These are phyloP conservation scores for Agrotis ipsilon DNA, from an alignment of 2,888 invertebrate species.

Conservation along the genomic window DNA sequence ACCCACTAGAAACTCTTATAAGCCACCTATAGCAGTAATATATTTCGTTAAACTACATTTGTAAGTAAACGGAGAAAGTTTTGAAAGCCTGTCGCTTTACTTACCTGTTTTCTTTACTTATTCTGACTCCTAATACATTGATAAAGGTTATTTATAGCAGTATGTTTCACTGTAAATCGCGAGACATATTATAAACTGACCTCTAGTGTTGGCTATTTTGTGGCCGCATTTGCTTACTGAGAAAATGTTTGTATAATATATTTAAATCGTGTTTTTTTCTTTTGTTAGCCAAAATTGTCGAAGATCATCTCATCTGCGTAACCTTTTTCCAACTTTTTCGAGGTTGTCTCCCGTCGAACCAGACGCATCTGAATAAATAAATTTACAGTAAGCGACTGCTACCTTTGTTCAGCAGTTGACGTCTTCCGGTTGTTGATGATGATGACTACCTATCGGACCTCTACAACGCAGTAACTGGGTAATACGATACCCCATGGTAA, in stretches of 20 bases:
- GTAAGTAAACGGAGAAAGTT: conserved; percentile 51
- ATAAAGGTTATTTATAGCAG: conserved; percentile 45
- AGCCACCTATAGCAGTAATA: conserved; percentile 18
- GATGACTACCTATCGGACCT: too few relatives aligned
- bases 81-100: conserved; percentile 44
- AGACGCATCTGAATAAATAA: too few relatives aligned
- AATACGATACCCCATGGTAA: too few relatives aligned
- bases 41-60: conserved; percentile 49
- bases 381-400: too few relatives aligned
- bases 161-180: neutral
- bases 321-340: too few relatives aligned
- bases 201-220: neutral
- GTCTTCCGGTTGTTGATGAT: too few relatives aligned
- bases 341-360: too few relatives aligned
- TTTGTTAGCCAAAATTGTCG: too few relatives aligned
- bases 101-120: conserved; percentile 59
- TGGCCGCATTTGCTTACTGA: neutral
- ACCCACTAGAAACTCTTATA: conserved; percentile 8
- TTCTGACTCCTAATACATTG: conserved; percentile 55
- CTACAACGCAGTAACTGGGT: too few relatives aligned
- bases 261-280: too few relatives aligned
- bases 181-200: conserved; percentile 8
- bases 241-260: neutral
- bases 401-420: too few relatives aligned
- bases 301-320: too few relatives aligned